Base-by-base conservation (phyloP, 2,797 vertebrate species). In the Enteromius treurensis region DNA sequence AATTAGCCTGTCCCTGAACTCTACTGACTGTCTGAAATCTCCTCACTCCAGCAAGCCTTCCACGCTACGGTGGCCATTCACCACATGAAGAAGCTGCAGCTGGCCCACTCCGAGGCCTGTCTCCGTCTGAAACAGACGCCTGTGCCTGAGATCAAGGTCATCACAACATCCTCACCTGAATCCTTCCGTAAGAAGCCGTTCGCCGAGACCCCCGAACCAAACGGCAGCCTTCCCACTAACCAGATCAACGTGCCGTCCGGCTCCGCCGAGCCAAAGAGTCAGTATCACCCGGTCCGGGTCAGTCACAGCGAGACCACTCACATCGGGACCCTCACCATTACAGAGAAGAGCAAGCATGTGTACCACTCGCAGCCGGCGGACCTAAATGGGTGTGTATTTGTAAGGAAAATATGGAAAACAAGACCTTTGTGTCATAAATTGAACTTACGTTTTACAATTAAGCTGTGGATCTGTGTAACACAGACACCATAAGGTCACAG, bases 41-140 rank as follows among this genome's bases (percentile, higher is more conserved):
- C 8, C 13, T 3, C 40, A 58, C 42, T 62, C 17, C 91, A 99
- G 98, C 96, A 97, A 97, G 97, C 97, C 84, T 96, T 96, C 89
- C 98, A 98, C 0, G 97, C 97, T 0, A 90, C 97, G 0, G 94
- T 96, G 0, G 97, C 96, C 23, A 97, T 99, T 78, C 96, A 96
- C 88, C 97, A 98, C 92, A 97, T 99, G 97, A 96, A 90, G 93
- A 98, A 97, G 89, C 94, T 99, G 19, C 97, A 99, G 89, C 95
- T 95, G 94, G 96, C 95, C 5, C 90, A 93, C 86, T 90, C 90
- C 0, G 91, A 92, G 78, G 58, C 76, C 14, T 75, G 62, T 23
- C 47, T 75, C 53, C 78, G 79, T 26, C 81, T 83, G n/a, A 79
- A 60, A 53, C 53, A 81, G 17, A 6, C 1, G 4, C n/a, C 70